Evolutionary conservation across 1,140 invertebrate species (phyloP), one percentile per base, ranked within the genome.

Genomic region (Diuraphis noxia): DNA sequence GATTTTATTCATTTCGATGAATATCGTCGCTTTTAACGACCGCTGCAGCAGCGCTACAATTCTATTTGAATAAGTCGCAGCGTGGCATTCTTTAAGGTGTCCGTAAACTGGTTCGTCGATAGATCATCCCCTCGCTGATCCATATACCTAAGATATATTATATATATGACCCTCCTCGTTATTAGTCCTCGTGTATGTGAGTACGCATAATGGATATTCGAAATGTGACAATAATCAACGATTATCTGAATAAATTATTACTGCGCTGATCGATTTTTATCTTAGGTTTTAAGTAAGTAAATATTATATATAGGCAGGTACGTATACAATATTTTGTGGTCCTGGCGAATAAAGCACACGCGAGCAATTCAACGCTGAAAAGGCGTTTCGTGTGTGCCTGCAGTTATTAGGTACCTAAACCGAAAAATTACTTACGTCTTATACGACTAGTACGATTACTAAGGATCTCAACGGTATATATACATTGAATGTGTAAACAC

Each of bases 41-140:
- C n/a, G 49, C 36, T 17, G 36, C 36, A 43, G 17, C 84, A 21
- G 38, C 23, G 25, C 72, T 43, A 36, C 86, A 7, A 41, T 36
- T 25, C 72, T 46, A 91, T 90, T 90, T 90, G 63, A 90, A 90
- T 90, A 90, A 90, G 72, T 72, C 88, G 41, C 88, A 43, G 21
- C n/a, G 6, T 36, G 77, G 77, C 56, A 52, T 91, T 91, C 89
- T 38, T 91, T 82, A 34, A n/a, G 89, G 77, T 52, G 89, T 81
- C 89, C 21, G 43, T 91, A 81, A 91, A 82, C 72, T 81, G 89
- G 89, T 81, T 82, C 89, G 89, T 49, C 34, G 85, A 38, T 49
- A 38, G 82, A 46, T 17, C 41, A 85, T 41, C 82, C 82, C 34
- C 17, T 85, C n/a, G 17, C 30, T 41, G 19, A 7, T 79, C 34